A percentile compares a stretch with the other conserved stretches of the same genome.
These are phyloP conservation scores for Papilio elwesi DNA, from an alignment of 2,888 invertebrate genomes.

Conservation along the genomic window DNA sequence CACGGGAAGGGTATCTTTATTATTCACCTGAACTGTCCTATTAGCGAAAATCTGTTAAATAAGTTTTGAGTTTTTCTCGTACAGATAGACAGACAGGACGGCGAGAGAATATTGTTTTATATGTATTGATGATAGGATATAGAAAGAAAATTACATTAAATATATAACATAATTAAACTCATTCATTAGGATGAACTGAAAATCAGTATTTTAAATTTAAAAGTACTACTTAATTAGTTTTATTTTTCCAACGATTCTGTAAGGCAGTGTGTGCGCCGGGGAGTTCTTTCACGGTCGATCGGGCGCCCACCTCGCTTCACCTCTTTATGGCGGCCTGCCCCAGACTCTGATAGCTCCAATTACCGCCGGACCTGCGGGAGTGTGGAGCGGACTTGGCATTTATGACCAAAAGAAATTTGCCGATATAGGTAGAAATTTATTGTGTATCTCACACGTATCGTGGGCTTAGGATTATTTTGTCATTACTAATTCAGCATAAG, in stretches of 20 bases:
- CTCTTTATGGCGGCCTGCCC: conserved; percentile 72
- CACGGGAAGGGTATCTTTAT: too few relatives aligned
- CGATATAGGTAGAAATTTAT: conserved; percentile 25
- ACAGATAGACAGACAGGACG: too few relatives aligned
- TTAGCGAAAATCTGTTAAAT: too few relatives aligned
- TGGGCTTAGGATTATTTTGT: conserved; percentile 7
- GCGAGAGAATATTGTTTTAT: too few relatives aligned
- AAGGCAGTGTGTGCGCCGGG: conserved; percentile 33
- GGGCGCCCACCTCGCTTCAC: conserved; percentile 70
- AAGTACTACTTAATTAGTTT: too few relatives aligned
- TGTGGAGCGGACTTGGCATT: conserved; percentile 51
- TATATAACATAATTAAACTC: too few relatives aligned
- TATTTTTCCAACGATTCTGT: neutral
- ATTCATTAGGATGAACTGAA: too few relatives aligned
- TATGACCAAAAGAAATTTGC: conserved; percentile 34
- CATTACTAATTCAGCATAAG: neutral
- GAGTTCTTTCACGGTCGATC: conserved; percentile 59
- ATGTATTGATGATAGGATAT: too few relatives aligned
- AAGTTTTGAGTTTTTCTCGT: too few relatives aligned
- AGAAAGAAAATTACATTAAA: too few relatives aligned
- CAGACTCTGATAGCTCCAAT: conserved; percentile 76
- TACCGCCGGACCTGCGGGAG: conserved; percentile 56
- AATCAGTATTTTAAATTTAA: too few relatives aligned
- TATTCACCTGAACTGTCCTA: too few relatives aligned
- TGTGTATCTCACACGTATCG: conserved; percentile 2